These are phyloP conservation scores for Nothobranchius kuhntae DNA, from an alignment of 2,113 vertebrate genomes.

Conservation along the genomic window DNA sequence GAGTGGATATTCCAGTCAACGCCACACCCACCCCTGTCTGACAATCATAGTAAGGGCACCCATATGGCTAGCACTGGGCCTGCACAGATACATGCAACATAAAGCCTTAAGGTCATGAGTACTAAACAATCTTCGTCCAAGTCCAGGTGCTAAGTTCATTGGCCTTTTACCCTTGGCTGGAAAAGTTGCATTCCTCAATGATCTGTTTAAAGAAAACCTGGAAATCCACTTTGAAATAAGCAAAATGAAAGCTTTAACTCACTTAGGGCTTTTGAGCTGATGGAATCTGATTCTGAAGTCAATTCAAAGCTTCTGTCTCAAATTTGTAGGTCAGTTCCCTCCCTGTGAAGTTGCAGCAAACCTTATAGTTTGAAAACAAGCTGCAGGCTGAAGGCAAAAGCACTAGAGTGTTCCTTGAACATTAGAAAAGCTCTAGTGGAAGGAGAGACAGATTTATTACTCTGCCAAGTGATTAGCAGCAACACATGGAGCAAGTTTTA, in stretches of 20 bases:
- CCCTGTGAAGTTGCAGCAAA: neutral
- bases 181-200: too few species aligned
- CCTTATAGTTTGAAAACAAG: neutral
- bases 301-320: neutral
- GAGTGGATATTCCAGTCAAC: too few species aligned
- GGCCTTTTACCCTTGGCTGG: too few species aligned
- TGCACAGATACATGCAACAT: too few species aligned
- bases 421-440: conserved; percentile 12
- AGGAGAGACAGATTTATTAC: neutral
- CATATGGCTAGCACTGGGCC: too few species aligned
- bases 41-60: too few species aligned
- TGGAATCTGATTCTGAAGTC: neutral
- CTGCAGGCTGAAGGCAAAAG: conserved; percentile 10
- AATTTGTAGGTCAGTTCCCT: neutral
- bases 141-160: too few species aligned
- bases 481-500: conserved; percentile 36
- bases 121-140: too few species aligned
- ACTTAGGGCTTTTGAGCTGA: neutral
- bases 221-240: neutral
- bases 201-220: too few species aligned
- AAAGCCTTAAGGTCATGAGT: too few species aligned
- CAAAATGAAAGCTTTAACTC: neutral
- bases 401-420: conserved; percentile 3
- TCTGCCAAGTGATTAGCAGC: conserved; percentile 23
- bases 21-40: too few species aligned